A percentile compares a stretch with the other conserved stretches of the same genome.
phyloP scores from a whole-genome alignment of 2,113 vertebrate species.

The Etheostoma cragini region DNA sequence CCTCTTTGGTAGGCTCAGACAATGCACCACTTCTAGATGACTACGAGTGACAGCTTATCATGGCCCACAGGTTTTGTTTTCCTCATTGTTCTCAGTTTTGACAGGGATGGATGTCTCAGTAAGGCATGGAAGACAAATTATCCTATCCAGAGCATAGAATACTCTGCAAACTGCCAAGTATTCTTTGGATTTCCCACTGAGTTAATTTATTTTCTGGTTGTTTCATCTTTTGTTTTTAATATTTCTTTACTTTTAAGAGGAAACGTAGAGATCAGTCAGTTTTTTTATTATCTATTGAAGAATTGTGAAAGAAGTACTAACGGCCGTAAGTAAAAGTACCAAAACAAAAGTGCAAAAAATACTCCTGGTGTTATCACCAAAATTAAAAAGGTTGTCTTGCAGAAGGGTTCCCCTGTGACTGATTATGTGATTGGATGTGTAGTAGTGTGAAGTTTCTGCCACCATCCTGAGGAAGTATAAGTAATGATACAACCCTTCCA shows the following conservation, averaged over 20 bases:
- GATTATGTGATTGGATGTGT: too few relatives aligned
- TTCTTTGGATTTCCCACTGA: conserved; percentile 25
- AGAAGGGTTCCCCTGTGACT: too few relatives aligned
- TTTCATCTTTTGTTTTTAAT: conserved; percentile 3
- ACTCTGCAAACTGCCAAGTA: conserved; percentile 23
- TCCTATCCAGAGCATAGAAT: conserved; percentile 34
- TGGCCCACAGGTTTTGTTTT: conserved; percentile 54
- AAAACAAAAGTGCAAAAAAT: too few relatives aligned
- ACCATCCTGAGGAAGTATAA: too few relatives aligned
- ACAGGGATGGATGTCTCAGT: conserved; percentile 52
- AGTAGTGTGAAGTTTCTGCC: too few relatives aligned
- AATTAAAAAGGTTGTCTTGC: too few relatives aligned
- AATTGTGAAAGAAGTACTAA: not conserved
- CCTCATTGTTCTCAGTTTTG: conserved; percentile 44
- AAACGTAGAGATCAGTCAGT: not conserved
- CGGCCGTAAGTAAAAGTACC: too few relatives aligned
- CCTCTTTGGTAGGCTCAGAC: conserved; percentile 12
- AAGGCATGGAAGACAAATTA: conserved; percentile 51
- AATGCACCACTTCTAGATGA: conserved; percentile 31
- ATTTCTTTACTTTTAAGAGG: not conserved
- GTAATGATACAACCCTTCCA: too few relatives aligned
- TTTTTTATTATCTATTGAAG: not conserved
- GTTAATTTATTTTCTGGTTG: conserved; percentile 15
- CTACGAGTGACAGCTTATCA: conserved; percentile 60
- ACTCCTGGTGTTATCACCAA: too few relatives aligned